Evolutionary conservation across 2,797 vertebrate species (phyloP), one percentile per base, ranked within the genome.

Genomic region (Erithacus rubecula): DNA sequence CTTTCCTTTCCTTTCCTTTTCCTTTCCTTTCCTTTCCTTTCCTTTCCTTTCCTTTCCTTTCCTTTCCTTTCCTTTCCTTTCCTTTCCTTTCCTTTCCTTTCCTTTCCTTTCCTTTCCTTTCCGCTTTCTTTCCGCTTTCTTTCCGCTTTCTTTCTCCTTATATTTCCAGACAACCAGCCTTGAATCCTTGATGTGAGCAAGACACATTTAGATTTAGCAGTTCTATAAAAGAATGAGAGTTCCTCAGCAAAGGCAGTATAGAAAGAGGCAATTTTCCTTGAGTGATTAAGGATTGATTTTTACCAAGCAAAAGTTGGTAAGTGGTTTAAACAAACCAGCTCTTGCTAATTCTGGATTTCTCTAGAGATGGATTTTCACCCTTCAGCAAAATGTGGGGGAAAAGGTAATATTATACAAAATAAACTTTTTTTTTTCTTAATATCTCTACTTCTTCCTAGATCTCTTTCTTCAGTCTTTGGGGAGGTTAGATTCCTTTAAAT

Each of bases 331-430:
- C 86, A 83, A 69, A 52, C 39, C 16, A 3, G 36, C 53, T 46
- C 55, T 70, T 90, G 41, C 71, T 95, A 83, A 77, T 76, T 93
- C 59, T 87, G 49, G 44, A 70, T 85, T 84, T 77, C 55, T 87
- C 36, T 13, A 49, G 47, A 75, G 64, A 39, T 51, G 10, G 36
- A 64, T 87, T 89, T 90, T 53, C 13, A 87, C 36, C 46, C 51
- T 89, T 83, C 29, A 89, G 78, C n/a, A 83, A 72, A 90, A 81
- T 20, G 36, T 52, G 12, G 10, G 4, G 36, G 64, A 44, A 84
- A 88, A 52, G 17, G 70, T 13, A 68, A 15, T 49, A 71, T 59
- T 82, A 23, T 14, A 29, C 11, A 68, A 87, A 92, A 58, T 15
- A 62, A 83, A n/a, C 27, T 52, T 78, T 44, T 3, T 44, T 3